Percentiles rank a stretch among this genome's conserved stretches.
Conservation (phyloP, 1,140 invertebrate genomes). For the Cotesia glomerata region DNA sequence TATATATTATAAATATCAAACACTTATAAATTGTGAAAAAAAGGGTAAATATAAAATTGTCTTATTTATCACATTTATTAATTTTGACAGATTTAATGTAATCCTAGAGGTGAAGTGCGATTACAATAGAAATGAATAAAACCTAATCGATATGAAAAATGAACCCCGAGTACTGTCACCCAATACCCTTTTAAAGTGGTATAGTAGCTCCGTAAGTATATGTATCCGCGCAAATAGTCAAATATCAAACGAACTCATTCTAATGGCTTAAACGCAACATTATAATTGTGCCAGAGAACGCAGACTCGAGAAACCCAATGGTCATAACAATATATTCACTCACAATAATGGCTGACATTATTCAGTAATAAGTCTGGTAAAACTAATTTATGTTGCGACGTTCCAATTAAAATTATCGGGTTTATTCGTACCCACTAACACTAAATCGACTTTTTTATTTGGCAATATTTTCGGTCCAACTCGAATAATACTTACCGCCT, state of each 20-base stretch:
- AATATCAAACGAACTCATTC: neutral
- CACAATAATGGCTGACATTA: conserved; percentile 20
- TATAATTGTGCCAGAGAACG: conserved; percentile 1
- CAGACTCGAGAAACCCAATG: neutral
- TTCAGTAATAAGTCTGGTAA: neutral
- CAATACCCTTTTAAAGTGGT: neutral
- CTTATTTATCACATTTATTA: too few species aligned
- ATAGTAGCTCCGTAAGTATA: neutral
- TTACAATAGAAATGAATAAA: too few species aligned
- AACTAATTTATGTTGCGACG: neutral
- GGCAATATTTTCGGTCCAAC: too few species aligned
- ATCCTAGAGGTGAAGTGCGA: too few species aligned
- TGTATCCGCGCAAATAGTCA: neutral
- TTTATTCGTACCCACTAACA: neutral
- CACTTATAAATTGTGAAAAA: too few species aligned
- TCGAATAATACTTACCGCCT: too few species aligned
- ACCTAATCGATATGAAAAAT: too few species aligned
- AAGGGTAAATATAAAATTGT: too few species aligned
- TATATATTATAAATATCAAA: too few species aligned
- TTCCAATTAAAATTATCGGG: neutral
- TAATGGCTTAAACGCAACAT: neutral
- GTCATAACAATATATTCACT: neutral
- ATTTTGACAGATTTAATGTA: too few species aligned
- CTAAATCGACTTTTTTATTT: too few species aligned
- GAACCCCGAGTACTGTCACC: neutral